Conservation (phyloP, 2,113 vertebrate genomes). For the Antigone vipio region DNA sequence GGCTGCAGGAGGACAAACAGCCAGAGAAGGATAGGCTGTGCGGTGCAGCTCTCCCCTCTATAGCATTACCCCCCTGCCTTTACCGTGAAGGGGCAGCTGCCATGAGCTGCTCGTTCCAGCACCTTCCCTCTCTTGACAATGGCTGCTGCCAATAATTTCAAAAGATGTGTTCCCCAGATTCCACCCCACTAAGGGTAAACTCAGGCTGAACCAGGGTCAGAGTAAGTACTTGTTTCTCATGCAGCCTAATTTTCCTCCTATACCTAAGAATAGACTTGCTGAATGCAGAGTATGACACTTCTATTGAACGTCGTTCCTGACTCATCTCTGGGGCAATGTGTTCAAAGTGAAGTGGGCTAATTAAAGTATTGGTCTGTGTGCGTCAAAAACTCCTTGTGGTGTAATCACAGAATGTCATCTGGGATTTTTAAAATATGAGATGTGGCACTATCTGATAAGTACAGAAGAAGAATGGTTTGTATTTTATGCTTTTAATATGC, state of each 20-base stretch:
- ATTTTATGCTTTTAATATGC: background rate
- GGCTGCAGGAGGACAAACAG: background rate
- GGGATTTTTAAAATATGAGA: background rate
- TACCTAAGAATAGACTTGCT: background rate
- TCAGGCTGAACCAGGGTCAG: background rate
- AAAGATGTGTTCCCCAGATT: background rate
- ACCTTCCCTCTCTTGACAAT: background rate
- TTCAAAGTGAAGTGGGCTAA: background rate
- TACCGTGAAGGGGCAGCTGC: background rate
- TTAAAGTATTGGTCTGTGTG: background rate
- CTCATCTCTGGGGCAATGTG: background rate
- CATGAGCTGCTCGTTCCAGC: background rate
- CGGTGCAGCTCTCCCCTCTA: background rate
- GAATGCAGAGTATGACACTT: background rate
- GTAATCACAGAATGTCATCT: background rate
- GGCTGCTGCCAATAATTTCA: background rate
- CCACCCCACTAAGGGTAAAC: background rate
- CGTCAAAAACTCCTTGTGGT: background rate
- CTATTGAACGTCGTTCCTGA: background rate
- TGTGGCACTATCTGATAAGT: background rate
- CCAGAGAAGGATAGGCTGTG: background rate
- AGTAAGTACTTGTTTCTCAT: background rate
- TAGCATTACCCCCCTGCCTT: fast-evolving
- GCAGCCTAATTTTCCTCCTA: background rate
- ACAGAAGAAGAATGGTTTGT: background rate